These are phyloP conservation scores for Nymphicus hollandicus DNA, from an alignment of 2,113 vertebrate genomes.

Conservation along the genomic window DNA sequence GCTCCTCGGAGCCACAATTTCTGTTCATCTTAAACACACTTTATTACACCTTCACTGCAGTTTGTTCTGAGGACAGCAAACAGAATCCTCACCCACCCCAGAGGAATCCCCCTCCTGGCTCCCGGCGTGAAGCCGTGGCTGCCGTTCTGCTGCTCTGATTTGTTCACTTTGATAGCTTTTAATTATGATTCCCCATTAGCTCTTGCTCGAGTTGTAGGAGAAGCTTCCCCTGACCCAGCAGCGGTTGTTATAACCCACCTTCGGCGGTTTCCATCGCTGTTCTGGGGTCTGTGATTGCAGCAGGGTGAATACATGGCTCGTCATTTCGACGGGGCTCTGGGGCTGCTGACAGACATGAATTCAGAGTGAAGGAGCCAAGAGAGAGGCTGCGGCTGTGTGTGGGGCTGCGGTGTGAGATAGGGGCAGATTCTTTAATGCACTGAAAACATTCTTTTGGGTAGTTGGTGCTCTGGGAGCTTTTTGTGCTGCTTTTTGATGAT, in stretches of 20 bases:
- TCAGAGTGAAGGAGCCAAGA: not conserved
- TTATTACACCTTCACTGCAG: not conserved
- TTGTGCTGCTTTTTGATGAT: not conserved
- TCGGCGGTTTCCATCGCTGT: rapidly evolving
- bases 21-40: not conserved
- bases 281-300: conserved; percentile 7
- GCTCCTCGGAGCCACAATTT: not conserved
- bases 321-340: not conserved
- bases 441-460: not conserved
- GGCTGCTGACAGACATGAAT: not conserved
- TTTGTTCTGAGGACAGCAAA: not conserved
- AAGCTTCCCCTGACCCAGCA: not conserved
- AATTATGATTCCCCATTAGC: not conserved
- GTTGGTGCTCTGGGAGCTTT: not conserved
- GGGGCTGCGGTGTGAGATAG: not conserved
- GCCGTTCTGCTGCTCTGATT: not conserved
- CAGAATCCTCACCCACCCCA: not conserved
- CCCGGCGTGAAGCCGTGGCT: not conserved
- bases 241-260: not conserved
- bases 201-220: not conserved
- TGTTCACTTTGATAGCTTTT: conserved; percentile 2
- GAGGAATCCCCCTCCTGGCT: conserved; percentile 9
- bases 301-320: not conserved
- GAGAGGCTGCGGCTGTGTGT: not conserved
- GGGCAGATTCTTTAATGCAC: not conserved